Evolutionary conservation across 2,888 invertebrate genomes (phyloP).

Genomic region (Didymodactylos carnosus): DNA sequence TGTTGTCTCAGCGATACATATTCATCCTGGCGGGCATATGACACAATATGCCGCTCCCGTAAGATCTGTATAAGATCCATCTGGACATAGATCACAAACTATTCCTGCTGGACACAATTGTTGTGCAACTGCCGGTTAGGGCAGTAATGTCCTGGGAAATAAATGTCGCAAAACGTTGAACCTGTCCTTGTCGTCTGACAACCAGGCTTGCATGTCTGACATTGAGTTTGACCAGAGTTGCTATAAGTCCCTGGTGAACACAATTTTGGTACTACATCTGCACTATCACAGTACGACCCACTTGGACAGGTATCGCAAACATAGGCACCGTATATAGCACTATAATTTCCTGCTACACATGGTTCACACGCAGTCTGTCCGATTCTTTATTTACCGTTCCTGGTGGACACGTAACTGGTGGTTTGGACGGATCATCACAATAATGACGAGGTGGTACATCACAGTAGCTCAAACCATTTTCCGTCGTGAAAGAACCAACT

Average conservation of each 20-base stretch:
- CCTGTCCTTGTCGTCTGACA: background rate
- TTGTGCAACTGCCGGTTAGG: background rate
- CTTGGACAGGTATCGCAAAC: conserved; percentile 25
- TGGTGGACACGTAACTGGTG: conserved; percentile 23
- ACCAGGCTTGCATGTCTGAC: background rate
- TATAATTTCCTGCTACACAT: background rate
- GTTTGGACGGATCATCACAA: conserved; percentile 25
- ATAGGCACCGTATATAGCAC: conserved; percentile 16
- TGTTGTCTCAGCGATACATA: too few species aligned
- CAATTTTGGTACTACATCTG: conserved; percentile 21
- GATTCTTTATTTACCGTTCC: conserved; percentile 19
- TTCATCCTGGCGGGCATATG: background rate
- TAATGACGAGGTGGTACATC: conserved; percentile 24
- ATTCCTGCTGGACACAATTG: background rate
- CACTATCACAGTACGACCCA: conserved; percentile 28
- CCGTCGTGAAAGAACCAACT: background rate
- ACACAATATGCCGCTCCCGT: background rate
- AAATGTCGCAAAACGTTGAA: background rate
- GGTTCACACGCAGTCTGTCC: conserved; percentile 22
- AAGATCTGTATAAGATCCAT: background rate
- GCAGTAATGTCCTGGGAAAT: background rate
- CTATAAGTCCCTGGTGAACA: conserved; percentile 25
- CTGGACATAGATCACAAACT: background rate
- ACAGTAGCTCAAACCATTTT: conserved; percentile 20
- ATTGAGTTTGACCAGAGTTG: background rate